Percentiles rank a stretch among this genome's conserved stretches.
Evolutionary conservation across 1,140 invertebrate species (phyloP).

Genomic region (Nasonia vitripennis): DNA sequence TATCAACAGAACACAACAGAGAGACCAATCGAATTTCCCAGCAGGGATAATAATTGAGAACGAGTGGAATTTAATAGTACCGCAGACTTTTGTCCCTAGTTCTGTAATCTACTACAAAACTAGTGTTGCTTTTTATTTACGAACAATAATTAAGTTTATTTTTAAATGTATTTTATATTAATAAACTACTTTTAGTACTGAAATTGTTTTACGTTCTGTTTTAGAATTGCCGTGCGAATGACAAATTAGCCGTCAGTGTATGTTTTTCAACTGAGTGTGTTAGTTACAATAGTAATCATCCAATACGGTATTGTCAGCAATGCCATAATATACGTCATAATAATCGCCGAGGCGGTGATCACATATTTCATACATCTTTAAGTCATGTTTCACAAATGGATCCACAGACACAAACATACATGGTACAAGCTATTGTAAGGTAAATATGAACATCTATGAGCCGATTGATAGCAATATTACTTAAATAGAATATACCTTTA

Average conservation of each 20-base stretch:
- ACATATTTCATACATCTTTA: constrained; percentile 91
- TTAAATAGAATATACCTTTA: too few relatives aligned
- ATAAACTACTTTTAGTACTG: too few relatives aligned
- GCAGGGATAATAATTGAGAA: too few relatives aligned
- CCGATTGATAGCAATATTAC: too few relatives aligned
- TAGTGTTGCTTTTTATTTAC: too few relatives aligned
- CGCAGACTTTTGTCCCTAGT: too few relatives aligned
- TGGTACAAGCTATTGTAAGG: constrained; percentile 98
- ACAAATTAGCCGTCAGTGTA: constrained; percentile 96
- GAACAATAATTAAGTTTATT: too few relatives aligned
- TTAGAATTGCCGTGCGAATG: constrained; percentile 92
- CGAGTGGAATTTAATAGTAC: too few relatives aligned
- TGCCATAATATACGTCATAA: constrained; percentile 94
- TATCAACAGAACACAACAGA: too few relatives aligned
- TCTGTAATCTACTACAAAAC: too few relatives aligned
- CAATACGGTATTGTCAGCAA: constrained; percentile 94
- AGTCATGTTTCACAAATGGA: constrained; percentile 92
- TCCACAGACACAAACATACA: constrained; percentile 92
- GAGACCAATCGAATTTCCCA: too few relatives aligned
- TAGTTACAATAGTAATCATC: constrained; percentile 95
- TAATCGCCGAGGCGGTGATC: constrained; percentile 88
- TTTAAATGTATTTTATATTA: too few relatives aligned
- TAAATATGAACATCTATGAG: constrained; percentile 64
- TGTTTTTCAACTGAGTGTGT: constrained; percentile 98
- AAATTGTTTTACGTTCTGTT: constrained; percentile 2